phyloP scores from a whole-genome alignment of 2,113 vertebrate species.

The Dendropsophus ebraccatus region DNA sequence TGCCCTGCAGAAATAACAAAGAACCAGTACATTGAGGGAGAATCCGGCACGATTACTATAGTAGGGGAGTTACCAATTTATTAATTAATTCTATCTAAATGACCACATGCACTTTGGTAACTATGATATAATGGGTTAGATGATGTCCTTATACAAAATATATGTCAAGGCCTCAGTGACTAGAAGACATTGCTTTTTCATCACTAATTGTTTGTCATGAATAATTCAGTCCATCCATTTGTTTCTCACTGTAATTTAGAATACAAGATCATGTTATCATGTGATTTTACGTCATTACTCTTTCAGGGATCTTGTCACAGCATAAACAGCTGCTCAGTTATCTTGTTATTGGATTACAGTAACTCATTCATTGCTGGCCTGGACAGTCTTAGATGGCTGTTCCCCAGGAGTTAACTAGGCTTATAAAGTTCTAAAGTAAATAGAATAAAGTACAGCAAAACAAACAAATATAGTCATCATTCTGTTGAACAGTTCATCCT shows the following conservation, averaged over 20 bases:
- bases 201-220: constrained; percentile 42
- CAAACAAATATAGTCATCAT: neutral
- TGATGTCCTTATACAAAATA: constrained; percentile 3
- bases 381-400: neutral
- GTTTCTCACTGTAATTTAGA: constrained; percentile 37
- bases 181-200: constrained; percentile 12
- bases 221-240: constrained; percentile 30
- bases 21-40: neutral
- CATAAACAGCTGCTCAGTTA: constrained; percentile 32
- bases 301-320: constrained; percentile 35
- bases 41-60: neutral
- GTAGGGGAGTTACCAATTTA: neutral
- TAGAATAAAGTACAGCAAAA: too few species aligned
- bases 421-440: neutral
- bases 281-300: constrained; percentile 31
- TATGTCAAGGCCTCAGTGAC: neutral
- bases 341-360: constrained; percentile 27
- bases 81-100: constrained; percentile 20
- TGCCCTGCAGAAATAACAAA: neutral
- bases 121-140: neutral
- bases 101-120: neutral
- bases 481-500: neutral
- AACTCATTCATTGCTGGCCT: constrained; percentile 12
- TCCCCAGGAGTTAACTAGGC: neutral
- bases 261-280: constrained; percentile 35